Percentiles rank a stretch among this genome's conserved stretches.
Conservation (phyloP, 2,888 invertebrate species). For the Drosophila nigricruria region DNA sequence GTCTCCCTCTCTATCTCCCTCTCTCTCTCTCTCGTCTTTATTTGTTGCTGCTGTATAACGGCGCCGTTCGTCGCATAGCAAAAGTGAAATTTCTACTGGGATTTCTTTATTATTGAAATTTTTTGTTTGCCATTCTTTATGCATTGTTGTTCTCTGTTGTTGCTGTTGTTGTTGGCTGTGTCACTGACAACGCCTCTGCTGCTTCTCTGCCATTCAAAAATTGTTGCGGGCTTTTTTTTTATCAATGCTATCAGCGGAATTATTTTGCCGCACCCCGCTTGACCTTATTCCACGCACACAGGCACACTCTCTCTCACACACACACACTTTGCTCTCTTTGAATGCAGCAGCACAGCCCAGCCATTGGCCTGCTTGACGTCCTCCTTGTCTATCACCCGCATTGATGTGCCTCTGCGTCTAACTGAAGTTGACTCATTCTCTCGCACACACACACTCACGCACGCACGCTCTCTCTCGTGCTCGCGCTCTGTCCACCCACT, state of each 20-base stretch:
- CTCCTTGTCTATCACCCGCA: constrained; percentile 39
- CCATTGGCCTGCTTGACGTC: constrained; percentile 24
- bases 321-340: constrained; percentile 25
- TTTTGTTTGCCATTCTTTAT: constrained; percentile 50
- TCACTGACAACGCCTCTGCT: constrained; percentile 51
- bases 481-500: constrained; percentile 9
- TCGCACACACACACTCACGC: constrained; percentile 17
- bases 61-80: constrained; percentile 56
- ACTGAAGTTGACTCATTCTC: constrained; percentile 59
- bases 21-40: too few species aligned
- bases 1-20: too few species aligned
- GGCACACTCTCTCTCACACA: background rate
- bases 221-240: constrained; percentile 43
- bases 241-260: constrained; percentile 73
- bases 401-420: constrained; percentile 12
- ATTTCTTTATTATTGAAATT: constrained; percentile 66
- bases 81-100: constrained; percentile 70
- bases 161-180: constrained; percentile 19
- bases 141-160: constrained; percentile 21
- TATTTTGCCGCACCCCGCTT: constrained; percentile 78
- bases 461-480: background rate
- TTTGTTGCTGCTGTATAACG: constrained; percentile 43
- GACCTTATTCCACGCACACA: constrained; percentile 61
- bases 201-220: constrained; percentile 44
- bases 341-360: constrained; percentile 18